Evolutionary conservation across 2,888 invertebrate species (phyloP), one percentile per base, ranked within the genome.

Genomic region (Cerceris ruficornis): DNA sequence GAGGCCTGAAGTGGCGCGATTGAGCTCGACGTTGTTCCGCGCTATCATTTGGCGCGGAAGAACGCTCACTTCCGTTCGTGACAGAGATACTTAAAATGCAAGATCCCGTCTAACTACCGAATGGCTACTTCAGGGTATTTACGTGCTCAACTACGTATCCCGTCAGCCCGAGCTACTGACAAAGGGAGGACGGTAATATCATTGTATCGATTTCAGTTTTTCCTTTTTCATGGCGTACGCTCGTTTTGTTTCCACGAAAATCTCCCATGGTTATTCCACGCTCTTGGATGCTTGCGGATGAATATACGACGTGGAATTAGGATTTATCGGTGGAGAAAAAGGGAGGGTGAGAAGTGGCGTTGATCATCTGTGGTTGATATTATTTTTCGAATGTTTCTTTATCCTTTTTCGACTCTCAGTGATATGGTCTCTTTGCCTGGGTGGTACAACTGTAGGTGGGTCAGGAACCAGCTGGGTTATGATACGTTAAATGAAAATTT

Each of bases 41-140:
- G 58, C 58, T 65, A 49, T 66, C 70, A 55, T 70, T 75, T 57
- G 75, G 60, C 70, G 52, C 55, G 69, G 75, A 66, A 60, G 62
- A 75, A 59, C 65, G 52, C 28, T 50, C 65, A 49, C 49, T 69
- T 75, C 75, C 75, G 70, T 70, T 75, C 75, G 75, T 70, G 75
- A 75, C 69, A 55, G 52, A 61, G 75, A 54, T 70, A 75, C 75
- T 75, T 75, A 75, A 55, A 70, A 66, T 54, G 60, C 75, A 70
- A 75, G 70, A 75, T 75, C 70, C 70, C 70, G 65, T 61, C 55
- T 64, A 66, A 13, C 50, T 55, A 14, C 42, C 54, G 49, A 66
- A 65, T 46, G 60, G 52, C 65, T 66, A 66, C 55, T 70, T 70
- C 59, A 17, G 7, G 14, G 70, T 65, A 70, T 61, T 75, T 75